Conservation (phyloP, 2,888 invertebrate species). For the Frankliniella intonsa region DNA sequence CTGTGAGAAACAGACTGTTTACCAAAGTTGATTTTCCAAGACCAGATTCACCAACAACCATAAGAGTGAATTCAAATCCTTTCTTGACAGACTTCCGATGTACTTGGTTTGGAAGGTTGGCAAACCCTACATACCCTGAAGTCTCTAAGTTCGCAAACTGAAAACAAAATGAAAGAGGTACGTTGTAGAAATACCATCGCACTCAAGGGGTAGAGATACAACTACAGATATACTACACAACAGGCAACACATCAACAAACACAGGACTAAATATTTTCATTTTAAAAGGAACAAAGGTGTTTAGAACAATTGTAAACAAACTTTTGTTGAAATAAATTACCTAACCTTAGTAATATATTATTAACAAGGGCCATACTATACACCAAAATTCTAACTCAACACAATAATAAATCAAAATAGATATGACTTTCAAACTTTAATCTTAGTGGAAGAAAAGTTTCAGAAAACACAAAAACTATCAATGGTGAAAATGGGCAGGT, state of each 20-base stretch:
- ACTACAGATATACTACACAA: neutral
- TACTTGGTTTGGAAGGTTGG: conserved; percentile 93
- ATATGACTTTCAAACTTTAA: conserved; percentile 28
- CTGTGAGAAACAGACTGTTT: conserved; percentile 90
- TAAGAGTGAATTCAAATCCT: conserved; percentile 94
- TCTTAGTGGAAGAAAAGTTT: conserved; percentile 37
- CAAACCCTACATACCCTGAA: conserved; percentile 87
- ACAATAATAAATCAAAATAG: neutral
- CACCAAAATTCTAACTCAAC: neutral
- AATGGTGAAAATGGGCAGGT: neutral
- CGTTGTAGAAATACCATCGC: neutral
- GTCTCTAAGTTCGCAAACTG: conserved; percentile 82
- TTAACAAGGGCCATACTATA: neutral
- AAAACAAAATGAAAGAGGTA: conserved; percentile 32
- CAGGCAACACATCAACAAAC: conserved; percentile 32
- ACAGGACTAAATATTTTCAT: conserved; percentile 34
- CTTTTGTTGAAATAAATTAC: neutral
- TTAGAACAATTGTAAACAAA: neutral
- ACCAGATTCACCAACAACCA: conserved; percentile 91
- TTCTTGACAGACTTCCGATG: conserved; percentile 96
- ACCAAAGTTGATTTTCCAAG: conserved; percentile 94
- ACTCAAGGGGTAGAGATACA: conserved; percentile 32
- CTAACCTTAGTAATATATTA: neutral
- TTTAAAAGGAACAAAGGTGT: neutral
- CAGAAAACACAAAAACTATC: neutral